A percentile compares a stretch with the other conserved stretches of the same genome.
These are phyloP conservation scores for Eubasilissa regina DNA, from an alignment of 1,140 invertebrate species.

Conservation along the genomic window DNA sequence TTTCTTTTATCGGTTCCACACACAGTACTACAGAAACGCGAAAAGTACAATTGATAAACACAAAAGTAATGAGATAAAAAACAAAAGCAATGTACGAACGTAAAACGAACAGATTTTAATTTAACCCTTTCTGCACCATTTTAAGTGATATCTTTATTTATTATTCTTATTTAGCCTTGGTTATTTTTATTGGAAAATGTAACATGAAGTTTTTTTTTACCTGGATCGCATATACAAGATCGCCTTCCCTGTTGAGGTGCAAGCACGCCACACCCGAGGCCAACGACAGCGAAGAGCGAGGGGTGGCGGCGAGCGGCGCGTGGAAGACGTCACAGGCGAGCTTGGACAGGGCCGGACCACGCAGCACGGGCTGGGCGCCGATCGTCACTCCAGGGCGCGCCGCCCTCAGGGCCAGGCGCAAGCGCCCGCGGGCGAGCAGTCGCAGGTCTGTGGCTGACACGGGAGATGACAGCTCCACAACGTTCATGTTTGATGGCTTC, in stretches of 20 bases:
- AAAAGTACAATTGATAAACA: too few relatives aligned
- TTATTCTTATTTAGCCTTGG: too few relatives aligned
- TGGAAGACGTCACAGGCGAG: slow-evolving; percentile 88
- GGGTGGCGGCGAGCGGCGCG: slow-evolving; percentile 72
- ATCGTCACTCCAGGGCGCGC: not conserved
- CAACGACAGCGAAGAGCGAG: slow-evolving; percentile 64
- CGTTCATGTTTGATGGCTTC: slow-evolving; percentile 82
- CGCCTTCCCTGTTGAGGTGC: slow-evolving; percentile 83
- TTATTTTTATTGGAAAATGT: too few relatives aligned
- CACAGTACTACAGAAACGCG: too few relatives aligned
- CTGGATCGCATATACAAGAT: slow-evolving; percentile 82
- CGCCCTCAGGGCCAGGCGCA: slow-evolving; percentile 72
- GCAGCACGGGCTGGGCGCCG: slow-evolving; percentile 71
- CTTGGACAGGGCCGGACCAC: slow-evolving; percentile 79
- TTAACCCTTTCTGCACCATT: too few relatives aligned
- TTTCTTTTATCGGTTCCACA: too few relatives aligned
- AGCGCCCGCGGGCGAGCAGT: slow-evolving; percentile 79
- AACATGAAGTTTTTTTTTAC: slow-evolving; percentile 60
- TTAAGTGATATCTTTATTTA: too few relatives aligned
- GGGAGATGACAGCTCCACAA: slow-evolving; percentile 81
- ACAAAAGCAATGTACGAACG: too few relatives aligned
- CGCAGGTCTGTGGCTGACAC: slow-evolving; percentile 81
- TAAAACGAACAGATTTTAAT: too few relatives aligned
- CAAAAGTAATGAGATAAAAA: too few relatives aligned
- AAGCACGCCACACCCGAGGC: slow-evolving; percentile 83